phyloP scores from a whole-genome alignment of 2,888 invertebrate genomes.

The Eucriotettix oculatus region DNA sequence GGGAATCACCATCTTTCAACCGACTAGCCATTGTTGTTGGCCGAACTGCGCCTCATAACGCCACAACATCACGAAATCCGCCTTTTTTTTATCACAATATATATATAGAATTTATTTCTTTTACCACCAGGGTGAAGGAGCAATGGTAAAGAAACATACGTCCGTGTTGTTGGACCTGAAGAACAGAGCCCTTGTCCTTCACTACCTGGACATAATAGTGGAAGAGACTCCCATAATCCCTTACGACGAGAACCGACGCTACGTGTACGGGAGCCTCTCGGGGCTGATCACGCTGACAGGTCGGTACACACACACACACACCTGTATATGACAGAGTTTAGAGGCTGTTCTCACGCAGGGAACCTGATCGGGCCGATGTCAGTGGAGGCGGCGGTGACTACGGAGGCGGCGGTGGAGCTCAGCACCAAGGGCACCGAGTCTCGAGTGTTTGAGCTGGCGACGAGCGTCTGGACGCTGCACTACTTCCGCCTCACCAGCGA shows the following conservation, averaged over 20 bases:
- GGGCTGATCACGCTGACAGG: slow-evolving; percentile 31
- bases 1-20: too few relatives aligned
- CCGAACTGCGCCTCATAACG: too few relatives aligned
- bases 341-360: too few relatives aligned
- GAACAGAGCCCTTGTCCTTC: slow-evolving; percentile 29
- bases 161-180: slow-evolving; percentile 34
- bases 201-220: slow-evolving; percentile 32
- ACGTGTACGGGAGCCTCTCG: slow-evolving; percentile 32
- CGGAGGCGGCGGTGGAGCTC: slow-evolving; percentile 23
- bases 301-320: slow-evolving; percentile 16
- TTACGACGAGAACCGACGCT: slow-evolving; percentile 30
- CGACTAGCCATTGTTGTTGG: too few relatives aligned
- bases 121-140: slow-evolving; percentile 28
- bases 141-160: slow-evolving; percentile 32
- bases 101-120: slow-evolving; percentile 3
- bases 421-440: slow-evolving; percentile 32
- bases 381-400: slow-evolving; percentile 20
- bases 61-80: too few relatives aligned
- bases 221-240: slow-evolving; percentile 34
- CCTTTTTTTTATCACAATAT: too few relatives aligned
- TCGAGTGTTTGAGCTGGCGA: slow-evolving; percentile 34
- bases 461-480: slow-evolving; percentile 32
- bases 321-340: too few relatives aligned
- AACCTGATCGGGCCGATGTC: slow-evolving; percentile 35
- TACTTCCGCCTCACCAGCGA: slow-evolving; percentile 35